These are phyloP conservation scores for Gila orcuttii DNA, from an alignment of 2,113 vertebrate species.

Conservation along the genomic window DNA sequence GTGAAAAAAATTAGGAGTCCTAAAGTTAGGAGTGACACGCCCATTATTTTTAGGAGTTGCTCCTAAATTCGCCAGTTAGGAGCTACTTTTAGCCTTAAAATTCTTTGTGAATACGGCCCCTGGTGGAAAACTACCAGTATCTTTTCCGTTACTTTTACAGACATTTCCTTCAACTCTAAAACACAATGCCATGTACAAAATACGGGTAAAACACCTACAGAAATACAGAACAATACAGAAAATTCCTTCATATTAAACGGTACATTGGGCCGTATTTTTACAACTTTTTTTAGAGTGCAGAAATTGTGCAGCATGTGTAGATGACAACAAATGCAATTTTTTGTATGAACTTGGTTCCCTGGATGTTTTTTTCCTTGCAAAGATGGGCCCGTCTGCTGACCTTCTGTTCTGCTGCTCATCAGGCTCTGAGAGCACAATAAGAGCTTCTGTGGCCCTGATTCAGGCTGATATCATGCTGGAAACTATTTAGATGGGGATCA, in stretches of 20 bases:
- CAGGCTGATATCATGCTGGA: slow-evolving; percentile 80
- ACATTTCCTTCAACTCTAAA: neutral
- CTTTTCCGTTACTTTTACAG: neutral
- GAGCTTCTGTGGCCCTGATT: slow-evolving; percentile 71
- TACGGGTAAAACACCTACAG: neutral
- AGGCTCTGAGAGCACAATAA: slow-evolving; percentile 66
- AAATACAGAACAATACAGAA: neutral
- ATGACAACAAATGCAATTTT: neutral
- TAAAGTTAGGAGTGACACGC: too few relatives aligned
- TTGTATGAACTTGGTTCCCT: neutral
- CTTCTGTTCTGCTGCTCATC: slow-evolving; percentile 64
- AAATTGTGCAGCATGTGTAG: too few relatives aligned
- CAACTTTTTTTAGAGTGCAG: neutral
- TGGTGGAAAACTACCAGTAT: neutral
- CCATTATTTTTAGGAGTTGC: too few relatives aligned
- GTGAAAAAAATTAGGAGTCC: too few relatives aligned
- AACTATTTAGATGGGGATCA: slow-evolving; percentile 78
- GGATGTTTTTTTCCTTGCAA: neutral
- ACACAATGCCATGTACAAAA: neutral
- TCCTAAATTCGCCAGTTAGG: too few relatives aligned
- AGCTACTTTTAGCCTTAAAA: too few relatives aligned
- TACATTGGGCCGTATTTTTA: neutral
- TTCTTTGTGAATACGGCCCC: too few relatives aligned
- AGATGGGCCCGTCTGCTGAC: slow-evolving; percentile 58
- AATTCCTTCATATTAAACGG: neutral